Conservation (phyloP, 1,140 invertebrate species). For the Leucophenga varia region DNA sequence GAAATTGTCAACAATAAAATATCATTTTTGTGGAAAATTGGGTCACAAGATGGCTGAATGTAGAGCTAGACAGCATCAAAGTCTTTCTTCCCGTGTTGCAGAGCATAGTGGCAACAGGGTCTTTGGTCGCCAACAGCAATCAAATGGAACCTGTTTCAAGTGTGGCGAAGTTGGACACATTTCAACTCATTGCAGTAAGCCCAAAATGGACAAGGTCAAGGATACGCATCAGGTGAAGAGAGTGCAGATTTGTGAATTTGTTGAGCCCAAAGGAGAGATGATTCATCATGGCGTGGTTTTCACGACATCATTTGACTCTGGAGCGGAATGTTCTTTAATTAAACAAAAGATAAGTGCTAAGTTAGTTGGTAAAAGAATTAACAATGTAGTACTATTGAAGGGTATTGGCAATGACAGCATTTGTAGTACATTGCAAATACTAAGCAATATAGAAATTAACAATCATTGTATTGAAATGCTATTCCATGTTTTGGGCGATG, state of each 20-base stretch:
- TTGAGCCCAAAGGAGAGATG: constrained; percentile 11
- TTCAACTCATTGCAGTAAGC: constrained; percentile 3
- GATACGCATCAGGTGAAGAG: constrained; percentile 9
- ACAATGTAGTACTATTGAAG: constrained; percentile 1
- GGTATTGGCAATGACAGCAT: constrained; percentile 7
- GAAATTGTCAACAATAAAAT: no score
- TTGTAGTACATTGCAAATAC: background rate
- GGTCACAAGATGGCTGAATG: no score
- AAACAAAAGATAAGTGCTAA: no score
- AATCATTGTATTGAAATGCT: constrained; percentile 17
- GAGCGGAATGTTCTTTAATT: no score
- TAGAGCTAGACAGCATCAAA: no score
- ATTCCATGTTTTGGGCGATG: constrained; percentile 17
- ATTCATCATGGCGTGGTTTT: constrained; percentile 1
- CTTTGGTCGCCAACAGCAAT: no score
- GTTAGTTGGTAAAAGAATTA: background rate
- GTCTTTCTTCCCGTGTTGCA: no score
- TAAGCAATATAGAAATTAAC: constrained; percentile 5
- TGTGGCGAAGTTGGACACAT: constrained; percentile 6
- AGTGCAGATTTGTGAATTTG: constrained; percentile 9
- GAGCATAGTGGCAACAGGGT: no score
- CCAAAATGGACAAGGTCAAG: constrained; percentile 10
- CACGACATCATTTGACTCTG: background rate
- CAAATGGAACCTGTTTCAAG: constrained; percentile 7
- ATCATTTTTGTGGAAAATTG: no score